phyloP scores from a whole-genome alignment of 23 tunicate species.

The Styela plicata region DNA sequence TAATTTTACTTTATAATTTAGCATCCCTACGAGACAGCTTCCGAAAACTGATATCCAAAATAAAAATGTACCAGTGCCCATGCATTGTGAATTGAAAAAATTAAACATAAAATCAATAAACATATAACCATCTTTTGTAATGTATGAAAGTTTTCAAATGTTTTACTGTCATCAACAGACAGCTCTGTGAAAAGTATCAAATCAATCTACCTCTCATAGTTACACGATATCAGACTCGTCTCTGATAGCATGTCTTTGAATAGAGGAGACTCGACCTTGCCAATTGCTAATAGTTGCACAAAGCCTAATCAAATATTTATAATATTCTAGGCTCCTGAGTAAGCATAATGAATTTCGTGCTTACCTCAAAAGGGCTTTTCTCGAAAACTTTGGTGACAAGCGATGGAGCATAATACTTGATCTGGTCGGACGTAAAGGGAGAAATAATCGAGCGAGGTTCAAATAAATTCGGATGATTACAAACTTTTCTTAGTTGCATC shows the following conservation, averaged over 20 bases:
- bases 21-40: too few relatives aligned
- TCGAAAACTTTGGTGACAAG: conserved; percentile 46
- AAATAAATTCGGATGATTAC: conserved; percentile 97
- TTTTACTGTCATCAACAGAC: too few relatives aligned
- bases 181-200: too few relatives aligned
- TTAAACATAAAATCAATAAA: too few relatives aligned
- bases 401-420: conserved; percentile 33
- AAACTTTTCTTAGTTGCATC: conserved; percentile 97
- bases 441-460: conserved; percentile 93
- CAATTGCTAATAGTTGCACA: background rate
- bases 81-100: too few relatives aligned
- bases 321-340: background rate
- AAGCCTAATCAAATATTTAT: background rate
- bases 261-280: conserved; percentile 1
- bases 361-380: conserved; percentile 72
- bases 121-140: too few relatives aligned
- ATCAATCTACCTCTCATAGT: conserved; percentile 30
- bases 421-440: conserved; percentile 45
- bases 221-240: conserved; percentile 16
- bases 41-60: too few relatives aligned
- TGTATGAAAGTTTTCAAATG: too few relatives aligned
- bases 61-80: too few relatives aligned
- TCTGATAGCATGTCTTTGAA: conserved; percentile 46
- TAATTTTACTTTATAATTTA: too few relatives aligned
- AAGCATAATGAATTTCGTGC: background rate